Evolutionary conservation across 2,797 vertebrate genomes (phyloP).

Genomic region (Podarcis lilfordi): DNA sequence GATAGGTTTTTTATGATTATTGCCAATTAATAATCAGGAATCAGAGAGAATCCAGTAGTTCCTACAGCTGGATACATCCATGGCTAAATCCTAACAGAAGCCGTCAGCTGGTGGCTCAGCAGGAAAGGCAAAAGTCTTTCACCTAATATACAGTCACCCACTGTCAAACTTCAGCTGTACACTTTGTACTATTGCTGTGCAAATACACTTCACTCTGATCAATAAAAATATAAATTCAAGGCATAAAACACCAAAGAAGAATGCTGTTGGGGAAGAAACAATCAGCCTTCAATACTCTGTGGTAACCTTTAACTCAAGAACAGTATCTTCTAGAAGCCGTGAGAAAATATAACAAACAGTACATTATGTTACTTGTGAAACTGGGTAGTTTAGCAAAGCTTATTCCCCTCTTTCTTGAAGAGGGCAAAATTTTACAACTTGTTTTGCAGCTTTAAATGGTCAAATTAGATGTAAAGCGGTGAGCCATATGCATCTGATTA

Average conservation of each 20-base stretch:
- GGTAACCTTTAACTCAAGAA: constrained; percentile 19
- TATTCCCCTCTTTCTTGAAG: not conserved
- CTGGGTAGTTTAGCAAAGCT: not conserved
- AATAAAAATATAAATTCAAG: constrained; percentile 13
- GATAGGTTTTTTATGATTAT: not conserved
- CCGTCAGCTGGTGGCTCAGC: no score
- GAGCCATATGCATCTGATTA: not conserved
- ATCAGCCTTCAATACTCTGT: not conserved
- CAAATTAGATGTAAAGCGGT: not conserved
- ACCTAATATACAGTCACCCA: not conserved
- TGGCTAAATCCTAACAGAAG: not conserved
- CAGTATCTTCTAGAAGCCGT: not conserved
- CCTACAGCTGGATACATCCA: not conserved
- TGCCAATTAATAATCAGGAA: not conserved
- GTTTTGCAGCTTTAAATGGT: not conserved
- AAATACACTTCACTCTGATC: constrained; percentile 5
- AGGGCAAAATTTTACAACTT: not conserved
- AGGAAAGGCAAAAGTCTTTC: not conserved
- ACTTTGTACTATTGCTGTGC: not conserved
- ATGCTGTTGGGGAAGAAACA: not conserved
- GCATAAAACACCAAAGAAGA: not conserved
- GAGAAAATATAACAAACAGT: not conserved
- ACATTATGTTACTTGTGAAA: not conserved
- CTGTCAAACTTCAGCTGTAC: not conserved
- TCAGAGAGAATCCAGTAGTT: not conserved